Evolutionary conservation across 2,113 vertebrate species (phyloP), one percentile per base, ranked within the genome.

Genomic region (Triplophysa dalaica): DNA sequence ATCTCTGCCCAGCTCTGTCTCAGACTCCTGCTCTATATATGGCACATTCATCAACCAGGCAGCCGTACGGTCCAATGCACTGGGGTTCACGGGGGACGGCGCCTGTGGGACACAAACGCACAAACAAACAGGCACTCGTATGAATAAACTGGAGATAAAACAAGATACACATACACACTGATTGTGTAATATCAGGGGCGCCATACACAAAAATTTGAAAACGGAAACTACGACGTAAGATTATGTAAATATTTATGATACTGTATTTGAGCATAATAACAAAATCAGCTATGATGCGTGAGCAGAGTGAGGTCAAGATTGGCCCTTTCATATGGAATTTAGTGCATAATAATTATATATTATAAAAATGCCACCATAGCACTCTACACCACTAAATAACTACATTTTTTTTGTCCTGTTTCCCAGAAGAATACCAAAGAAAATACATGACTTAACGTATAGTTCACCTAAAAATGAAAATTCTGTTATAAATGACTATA

Each of bases 1-100:
- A 81, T 97, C 97, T 93, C 96, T 97, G 96, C 92, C 95, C 94
- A 95, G 96, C 92, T 96, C 95, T 92, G 94, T 94, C 86, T 96
- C 95, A 86, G 95, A 89, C 92, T 97, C 96, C 93, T 96, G 96
- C 94, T 98, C 97, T 95, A 99, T 94, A 93, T 94, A 96, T 91
- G 97, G 97, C 90, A 97, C 93, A 90, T 98, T 99, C 95, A 99
- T 94, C 85, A 98, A 95, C 97, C 97, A 99, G 90, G 97, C 97
- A 79, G 97, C 97, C 75, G 97, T 99, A 92, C 96, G 97, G 94
- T 98, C 97, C 96, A 99, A 89, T 89, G 96, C 97, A 95, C 95
- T 98, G 93, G 97, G 97, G 91, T 96, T 97, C 94, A 98, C 96
- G 78, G 96, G 97, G 91, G 97, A 97, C 91, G 96, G 96, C 94